Conservation (phyloP, 2,888 invertebrate species). For the Apamea epomidion region DNA sequence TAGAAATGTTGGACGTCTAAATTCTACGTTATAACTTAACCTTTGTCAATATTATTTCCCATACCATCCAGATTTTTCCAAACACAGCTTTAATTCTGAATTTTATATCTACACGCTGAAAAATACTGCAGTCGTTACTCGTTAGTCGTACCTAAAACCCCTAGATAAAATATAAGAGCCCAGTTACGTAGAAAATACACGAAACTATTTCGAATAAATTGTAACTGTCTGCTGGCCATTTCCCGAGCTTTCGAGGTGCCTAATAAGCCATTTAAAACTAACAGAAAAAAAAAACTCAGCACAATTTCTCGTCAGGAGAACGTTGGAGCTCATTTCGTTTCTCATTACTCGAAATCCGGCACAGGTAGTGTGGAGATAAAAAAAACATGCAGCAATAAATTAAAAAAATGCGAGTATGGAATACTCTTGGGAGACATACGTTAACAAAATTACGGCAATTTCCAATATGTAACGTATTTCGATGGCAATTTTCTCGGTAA, state of each 20-base stretch:
- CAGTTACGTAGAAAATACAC: constrained; percentile 50
- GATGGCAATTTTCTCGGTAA: constrained; percentile 76
- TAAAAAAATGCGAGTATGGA: constrained; percentile 65
- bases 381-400: constrained; percentile 71
- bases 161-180: constrained; percentile 42
- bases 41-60: not conserved
- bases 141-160: constrained; percentile 27
- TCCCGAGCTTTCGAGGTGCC: constrained; percentile 49
- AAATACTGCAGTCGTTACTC: constrained; percentile 7
- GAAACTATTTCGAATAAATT: constrained; percentile 61
- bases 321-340: constrained; percentile 67
- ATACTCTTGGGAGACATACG: constrained; percentile 77
- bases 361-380: constrained; percentile 68
- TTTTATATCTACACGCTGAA: not conserved
- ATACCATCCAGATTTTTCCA: not conserved
- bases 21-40: not conserved
- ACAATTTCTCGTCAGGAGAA: constrained; percentile 62
- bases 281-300: constrained; percentile 43
- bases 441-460: constrained; percentile 83
- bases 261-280: constrained; percentile 60
- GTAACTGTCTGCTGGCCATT: constrained; percentile 54
- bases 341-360: constrained; percentile 70
- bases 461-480: constrained; percentile 81
- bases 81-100: not conserved
- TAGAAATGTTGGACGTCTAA: not conserved